phyloP scores from a whole-genome alignment of 2,113 vertebrate species.

The Hemibagrus wyckioides region DNA sequence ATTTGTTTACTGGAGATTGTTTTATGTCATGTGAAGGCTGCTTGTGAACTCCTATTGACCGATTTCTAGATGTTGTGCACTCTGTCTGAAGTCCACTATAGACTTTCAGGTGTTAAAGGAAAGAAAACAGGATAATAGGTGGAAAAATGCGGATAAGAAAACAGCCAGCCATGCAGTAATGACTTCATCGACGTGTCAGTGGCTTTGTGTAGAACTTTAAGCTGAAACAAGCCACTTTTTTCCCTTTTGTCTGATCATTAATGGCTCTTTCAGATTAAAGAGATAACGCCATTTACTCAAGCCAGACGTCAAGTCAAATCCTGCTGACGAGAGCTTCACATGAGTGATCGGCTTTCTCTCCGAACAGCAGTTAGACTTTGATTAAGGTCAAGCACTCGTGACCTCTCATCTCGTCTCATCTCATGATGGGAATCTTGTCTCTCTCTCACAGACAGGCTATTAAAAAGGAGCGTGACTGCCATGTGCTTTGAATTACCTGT shows the following conservation, averaged over 20 bases:
- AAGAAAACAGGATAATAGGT: neutral
- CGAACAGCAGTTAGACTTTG: neutral
- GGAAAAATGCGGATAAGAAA: neutral
- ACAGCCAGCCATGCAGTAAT: neutral
- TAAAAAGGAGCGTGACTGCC: conserved; percentile 55
- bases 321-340: neutral
- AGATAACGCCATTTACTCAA: neutral
- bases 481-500: conserved; percentile 41
- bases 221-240: neutral
- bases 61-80: neutral
- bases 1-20: neutral
- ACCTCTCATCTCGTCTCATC: neutral
- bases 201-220: neutral
- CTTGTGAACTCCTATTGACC: neutral
- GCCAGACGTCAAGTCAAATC: neutral
- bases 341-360: neutral
- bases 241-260: too few relatives aligned
- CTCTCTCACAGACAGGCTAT: conserved; percentile 40
- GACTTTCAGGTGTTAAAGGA: neutral
- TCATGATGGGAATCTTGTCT: neutral
- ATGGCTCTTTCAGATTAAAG: neutral
- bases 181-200: too few relatives aligned
- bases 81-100: neutral
- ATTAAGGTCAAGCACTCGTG: conserved; percentile 37
- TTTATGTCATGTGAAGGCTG: neutral